A percentile compares a stretch with the other conserved stretches of the same genome.
Conservation (phyloP, 2,888 invertebrate species). For the Fissipunctia ypsillon region DNA sequence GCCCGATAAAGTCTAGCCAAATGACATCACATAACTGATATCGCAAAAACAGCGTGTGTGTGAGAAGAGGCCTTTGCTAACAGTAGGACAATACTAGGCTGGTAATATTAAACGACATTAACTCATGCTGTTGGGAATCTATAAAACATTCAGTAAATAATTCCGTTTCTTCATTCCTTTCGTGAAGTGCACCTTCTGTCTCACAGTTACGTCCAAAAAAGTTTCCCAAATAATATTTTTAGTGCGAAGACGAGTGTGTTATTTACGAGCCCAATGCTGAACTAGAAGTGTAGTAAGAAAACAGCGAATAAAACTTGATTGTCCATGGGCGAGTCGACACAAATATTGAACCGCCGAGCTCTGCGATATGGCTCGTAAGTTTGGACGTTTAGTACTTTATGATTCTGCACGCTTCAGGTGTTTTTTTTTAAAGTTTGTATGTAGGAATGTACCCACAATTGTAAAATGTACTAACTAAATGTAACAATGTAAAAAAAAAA, state of each 20-base stretch:
- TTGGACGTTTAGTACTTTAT: conserved; percentile 5
- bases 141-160: not conserved
- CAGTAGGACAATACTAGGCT: too few relatives aligned
- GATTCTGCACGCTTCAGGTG: conserved; percentile 2
- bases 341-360: conserved; percentile 49
- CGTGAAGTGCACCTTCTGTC: conserved; percentile 16
- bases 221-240: conserved; percentile 63
- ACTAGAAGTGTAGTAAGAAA: conserved; percentile 44
- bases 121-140: not conserved
- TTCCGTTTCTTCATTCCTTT: not conserved
- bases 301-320: conserved; percentile 61
- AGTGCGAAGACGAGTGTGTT: conserved; percentile 56
- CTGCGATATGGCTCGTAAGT: conserved; percentile 13
- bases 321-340: conserved; percentile 47
- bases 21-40: too few relatives aligned
- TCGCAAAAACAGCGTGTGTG: too few relatives aligned
- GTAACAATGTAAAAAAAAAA: too few relatives aligned
- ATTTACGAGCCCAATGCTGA: conserved; percentile 58
- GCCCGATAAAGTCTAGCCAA: too few relatives aligned
- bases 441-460: too few relatives aligned
- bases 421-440: conserved; percentile 7
- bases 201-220: conserved; percentile 13
- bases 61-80: too few relatives aligned
- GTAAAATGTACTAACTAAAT: too few relatives aligned
- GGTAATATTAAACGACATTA: too few relatives aligned